Conservation (phyloP, 2,797 vertebrate species). For the Anableps anableps region DNA sequence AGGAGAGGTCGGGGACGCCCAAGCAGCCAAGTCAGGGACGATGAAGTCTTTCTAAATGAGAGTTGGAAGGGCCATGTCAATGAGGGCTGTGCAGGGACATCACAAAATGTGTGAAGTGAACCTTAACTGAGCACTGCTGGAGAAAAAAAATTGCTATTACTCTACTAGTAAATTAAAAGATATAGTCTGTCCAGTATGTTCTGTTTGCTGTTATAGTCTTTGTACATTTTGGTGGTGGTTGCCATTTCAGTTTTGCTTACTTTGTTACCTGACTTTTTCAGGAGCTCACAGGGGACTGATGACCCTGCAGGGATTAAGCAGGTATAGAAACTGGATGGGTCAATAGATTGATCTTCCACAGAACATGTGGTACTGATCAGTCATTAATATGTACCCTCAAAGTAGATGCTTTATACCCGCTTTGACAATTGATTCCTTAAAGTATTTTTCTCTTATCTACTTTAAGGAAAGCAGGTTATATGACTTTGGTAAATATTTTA, state of each 20-base stretch:
- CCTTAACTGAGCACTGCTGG: constrained; percentile 46
- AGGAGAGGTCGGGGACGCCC: constrained; percentile 78
- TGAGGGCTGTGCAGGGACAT: constrained; percentile 38
- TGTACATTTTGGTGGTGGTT: constrained; percentile 39
- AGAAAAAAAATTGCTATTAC: constrained; percentile 37
- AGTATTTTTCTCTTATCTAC: too few relatives aligned
- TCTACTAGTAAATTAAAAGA: constrained; percentile 23
- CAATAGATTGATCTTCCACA: too few relatives aligned
- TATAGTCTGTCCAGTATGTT: constrained; percentile 8
- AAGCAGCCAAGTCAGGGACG: constrained; percentile 48
- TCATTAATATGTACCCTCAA: too few relatives aligned
- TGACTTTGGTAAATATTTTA: too few relatives aligned
- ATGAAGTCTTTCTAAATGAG: constrained; percentile 64
- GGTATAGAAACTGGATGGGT: too few relatives aligned
- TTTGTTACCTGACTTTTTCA: background rate
- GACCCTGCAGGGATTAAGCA: too few relatives aligned
- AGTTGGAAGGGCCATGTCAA: constrained; percentile 66
- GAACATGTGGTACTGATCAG: too few relatives aligned
- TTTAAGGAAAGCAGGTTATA: too few relatives aligned
- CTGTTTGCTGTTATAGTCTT: constrained; percentile 11
- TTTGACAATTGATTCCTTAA: too few relatives aligned
- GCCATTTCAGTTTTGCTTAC: constrained; percentile 27
- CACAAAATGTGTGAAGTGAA: constrained; percentile 61
- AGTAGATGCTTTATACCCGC: too few relatives aligned
- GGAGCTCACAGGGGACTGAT: too few relatives aligned